Base-by-base conservation (phyloP, 2,888 invertebrate genomes). In the Cryptocheilus praepositus region DNA sequence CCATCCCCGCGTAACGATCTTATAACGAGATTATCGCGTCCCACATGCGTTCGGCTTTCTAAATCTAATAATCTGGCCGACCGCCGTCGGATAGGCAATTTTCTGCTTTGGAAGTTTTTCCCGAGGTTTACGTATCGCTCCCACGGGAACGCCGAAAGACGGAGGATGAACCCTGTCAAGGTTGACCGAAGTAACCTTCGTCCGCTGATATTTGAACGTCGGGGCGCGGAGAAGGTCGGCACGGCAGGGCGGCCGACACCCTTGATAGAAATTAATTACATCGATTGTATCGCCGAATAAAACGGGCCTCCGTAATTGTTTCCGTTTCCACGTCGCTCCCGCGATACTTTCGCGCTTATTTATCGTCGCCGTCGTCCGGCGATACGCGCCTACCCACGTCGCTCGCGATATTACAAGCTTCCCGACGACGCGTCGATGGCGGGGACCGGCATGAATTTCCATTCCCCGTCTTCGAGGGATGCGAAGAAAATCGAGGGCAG, bases 21-120 rank as follows among this genome's bases (percentile, higher is more conserved):
- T 11, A 36, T 36, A 36, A 36, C 36, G 36, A 36, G 36, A 36
- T 36, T 36, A 36, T 36, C 36, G 36, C 36, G 36, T 2, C 13
- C 36, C 36, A 36, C 36, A 36, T 7, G 36, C 11, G 36, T 11
- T 36, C 36, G 77, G 77, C 81, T 81, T 80, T 80, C 36, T 2
- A 16, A 22, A 51, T 81, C 74, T 80, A 80, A 77, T 80, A 79
- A 78, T 78, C 76, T 66, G 49, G 64, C 67, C 68, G 67, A 73
- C 72, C 67, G n/a, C 46, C 66, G 77, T 78, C 79, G 74, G 76
- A 71, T 74, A 76, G 76, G 81, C 75, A 83, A 81, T 83, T 81
- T 80, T 77, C 77, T 76, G 71, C 68, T 70, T 71, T 74, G 70
- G 78, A 81, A 81, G 64, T 79, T 73, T 77, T 74, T 73, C 72